Base-by-base conservation (phyloP, 2,888 invertebrate species). In the Poecilobothrus nobilitatus region DNA sequence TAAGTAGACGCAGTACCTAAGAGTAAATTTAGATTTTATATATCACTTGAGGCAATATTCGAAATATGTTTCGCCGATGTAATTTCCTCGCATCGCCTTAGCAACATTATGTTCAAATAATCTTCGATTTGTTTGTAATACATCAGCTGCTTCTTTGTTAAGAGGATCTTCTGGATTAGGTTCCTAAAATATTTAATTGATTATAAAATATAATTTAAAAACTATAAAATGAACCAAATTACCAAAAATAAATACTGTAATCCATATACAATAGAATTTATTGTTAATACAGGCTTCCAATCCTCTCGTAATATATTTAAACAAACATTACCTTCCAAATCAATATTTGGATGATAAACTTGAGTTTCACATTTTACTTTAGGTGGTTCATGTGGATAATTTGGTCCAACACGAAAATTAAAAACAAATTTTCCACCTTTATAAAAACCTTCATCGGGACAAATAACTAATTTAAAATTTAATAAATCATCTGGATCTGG, bases 81-180 rank as follows among this genome's bases (percentile, higher is more conserved):
- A 94, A 71, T 96, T 97, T 70, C 97, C 97, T 72, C 95, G 88
- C 93, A 97, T 96, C 67, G 97, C 96, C 81, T 95, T 91, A 75
- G 92, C 90, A 69, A 97, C 97, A 82, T 97, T 97, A 78, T 94
- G 94, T 82, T 97, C 97, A 81, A 98, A 98, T 72, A 94, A 84
- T 76, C 95, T 87, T 79, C 95, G 86, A 83, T 97, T 97, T 80
- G 90, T 94, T 79, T 96, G 95, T 73, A 98, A 86, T 70, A 97
- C 95, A 81, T 97, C 97, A 4, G 98, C 97, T 18, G 97, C 97
- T 83, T 98, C 97, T 84, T 97, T 97, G 83, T 98, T 98, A 74
- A 98, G 82, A 12, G 97, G 98, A 85, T 98, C 98, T 83, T 98
- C 97, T 2, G 97, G 96, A 84, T 98, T 98, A 66, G 97, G 98